phyloP scores from a whole-genome alignment of 1,140 invertebrate genomes.

The Caenorhabditis inopinata region DNA sequence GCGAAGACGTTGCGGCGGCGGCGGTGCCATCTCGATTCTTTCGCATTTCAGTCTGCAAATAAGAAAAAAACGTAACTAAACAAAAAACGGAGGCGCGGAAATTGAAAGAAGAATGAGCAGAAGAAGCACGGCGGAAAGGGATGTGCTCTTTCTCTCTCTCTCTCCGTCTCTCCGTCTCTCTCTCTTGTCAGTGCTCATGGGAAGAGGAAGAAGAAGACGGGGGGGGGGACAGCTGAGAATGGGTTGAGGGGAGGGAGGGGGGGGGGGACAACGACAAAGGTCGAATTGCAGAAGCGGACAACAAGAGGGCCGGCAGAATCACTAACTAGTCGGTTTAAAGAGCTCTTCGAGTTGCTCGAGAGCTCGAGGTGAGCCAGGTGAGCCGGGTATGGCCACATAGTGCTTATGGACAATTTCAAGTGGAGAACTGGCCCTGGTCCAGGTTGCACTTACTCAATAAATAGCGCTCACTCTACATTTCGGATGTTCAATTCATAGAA shows the following conservation, averaged over 20 bases:
- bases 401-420: no score
- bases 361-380: no score
- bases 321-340: not conserved
- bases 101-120: conserved; percentile 22
- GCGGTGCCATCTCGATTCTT: conserved; percentile 13
- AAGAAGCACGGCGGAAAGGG: not conserved
- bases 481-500: no score
- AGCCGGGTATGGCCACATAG: no score
- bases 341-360: no score
- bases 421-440: no score
- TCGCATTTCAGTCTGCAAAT: conserved; percentile 37
- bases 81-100: conserved; percentile 1
- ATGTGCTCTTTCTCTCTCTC: no score
- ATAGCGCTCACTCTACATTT: no score
- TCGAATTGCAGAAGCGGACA: conserved; percentile 12
- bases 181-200: not conserved
- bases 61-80: not conserved
- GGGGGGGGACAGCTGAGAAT: no score
- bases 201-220: not conserved
- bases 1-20: not conserved
- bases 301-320: not conserved
- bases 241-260: not conserved
- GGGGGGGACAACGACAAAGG: not conserved
- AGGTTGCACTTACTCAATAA: no score
- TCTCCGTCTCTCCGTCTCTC: no score